phyloP scores from a whole-genome alignment of 2,888 invertebrate genomes.

The Parapristionchus giblindavisi region DNA sequence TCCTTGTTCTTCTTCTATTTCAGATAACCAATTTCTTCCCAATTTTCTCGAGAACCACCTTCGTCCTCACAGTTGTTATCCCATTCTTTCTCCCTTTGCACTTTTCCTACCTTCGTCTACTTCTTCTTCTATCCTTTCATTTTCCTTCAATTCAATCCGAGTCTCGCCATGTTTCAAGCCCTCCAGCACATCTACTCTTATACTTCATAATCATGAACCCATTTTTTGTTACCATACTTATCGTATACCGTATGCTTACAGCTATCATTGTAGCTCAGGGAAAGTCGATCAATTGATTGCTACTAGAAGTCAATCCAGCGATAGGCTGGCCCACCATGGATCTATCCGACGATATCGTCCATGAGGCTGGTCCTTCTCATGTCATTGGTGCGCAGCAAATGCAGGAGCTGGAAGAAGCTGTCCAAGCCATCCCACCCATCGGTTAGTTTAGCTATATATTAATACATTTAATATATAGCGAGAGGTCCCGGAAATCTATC shows the following conservation, averaged over 20 bases:
- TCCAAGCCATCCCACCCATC: conserved; percentile 23
- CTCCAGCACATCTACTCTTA: too few relatives aligned
- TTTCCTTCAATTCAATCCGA: too few relatives aligned
- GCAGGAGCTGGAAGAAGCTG: conserved; percentile 23
- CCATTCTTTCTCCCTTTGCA: neutral
- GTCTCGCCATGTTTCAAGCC: too few relatives aligned
- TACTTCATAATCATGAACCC: too few relatives aligned
- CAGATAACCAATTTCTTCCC: neutral
- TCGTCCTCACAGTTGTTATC: neutral
- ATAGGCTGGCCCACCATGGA: too few relatives aligned
- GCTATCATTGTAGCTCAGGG: too few relatives aligned
- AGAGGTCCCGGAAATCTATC: too few relatives aligned
- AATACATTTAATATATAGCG: too few relatives aligned
- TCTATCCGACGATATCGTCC: neutral
- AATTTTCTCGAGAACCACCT: neutral
- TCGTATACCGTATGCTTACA: too few relatives aligned
- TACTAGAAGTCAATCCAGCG: too few relatives aligned
- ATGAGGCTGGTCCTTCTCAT: conserved; percentile 13
- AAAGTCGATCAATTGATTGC: too few relatives aligned
- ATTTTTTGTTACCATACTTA: too few relatives aligned
- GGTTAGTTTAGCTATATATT: neutral
- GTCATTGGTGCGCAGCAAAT: conserved; percentile 9
- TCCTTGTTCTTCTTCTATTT: neutral
- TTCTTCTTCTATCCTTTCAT: neutral
- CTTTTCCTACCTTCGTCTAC: neutral